Conservation (phyloP, 2,888 invertebrate species). For the Acanthosepion pharaonis region DNA sequence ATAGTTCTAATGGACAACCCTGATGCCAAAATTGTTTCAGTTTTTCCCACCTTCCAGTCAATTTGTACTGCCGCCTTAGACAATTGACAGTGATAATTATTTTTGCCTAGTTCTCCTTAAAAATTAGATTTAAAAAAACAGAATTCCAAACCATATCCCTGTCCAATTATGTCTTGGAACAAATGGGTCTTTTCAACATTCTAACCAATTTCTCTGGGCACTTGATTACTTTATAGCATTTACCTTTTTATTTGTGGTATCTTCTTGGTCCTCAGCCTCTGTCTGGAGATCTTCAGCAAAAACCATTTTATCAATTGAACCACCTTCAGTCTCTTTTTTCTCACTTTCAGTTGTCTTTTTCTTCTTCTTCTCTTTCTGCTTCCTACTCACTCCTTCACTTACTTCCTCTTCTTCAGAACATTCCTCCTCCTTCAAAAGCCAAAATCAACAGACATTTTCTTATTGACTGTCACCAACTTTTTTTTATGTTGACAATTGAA, state of each 20-base stretch:
- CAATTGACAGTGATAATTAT: too few species aligned
- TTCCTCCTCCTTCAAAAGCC: not conserved
- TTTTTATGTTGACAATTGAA: not conserved
- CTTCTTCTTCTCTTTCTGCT: not conserved
- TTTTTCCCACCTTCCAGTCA: too few species aligned
- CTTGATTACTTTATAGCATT: not conserved
- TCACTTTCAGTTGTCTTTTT: not conserved
- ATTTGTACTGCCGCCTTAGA: too few species aligned
- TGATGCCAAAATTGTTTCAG: too few species aligned
- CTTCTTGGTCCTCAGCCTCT: slow-evolving; percentile 41
- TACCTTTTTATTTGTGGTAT: not conserved
- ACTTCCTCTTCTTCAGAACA: too few species aligned
- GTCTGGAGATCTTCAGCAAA: slow-evolving; percentile 49
- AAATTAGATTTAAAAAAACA: too few species aligned
- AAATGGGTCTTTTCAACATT: too few species aligned
- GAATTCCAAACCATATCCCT: too few species aligned
- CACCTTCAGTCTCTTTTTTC: slow-evolving; percentile 42
- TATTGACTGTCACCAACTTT: not conserved
- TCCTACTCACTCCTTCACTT: not conserved
- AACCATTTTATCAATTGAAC: slow-evolving; percentile 50
- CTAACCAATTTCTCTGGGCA: too few species aligned
- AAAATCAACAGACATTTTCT: not conserved
- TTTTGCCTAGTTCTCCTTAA: too few species aligned
- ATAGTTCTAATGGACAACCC: too few species aligned
- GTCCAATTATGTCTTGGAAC: too few species aligned